Base-by-base conservation (phyloP, 2,113 vertebrate species). In the Sarotherodon lohbergeri region DNA sequence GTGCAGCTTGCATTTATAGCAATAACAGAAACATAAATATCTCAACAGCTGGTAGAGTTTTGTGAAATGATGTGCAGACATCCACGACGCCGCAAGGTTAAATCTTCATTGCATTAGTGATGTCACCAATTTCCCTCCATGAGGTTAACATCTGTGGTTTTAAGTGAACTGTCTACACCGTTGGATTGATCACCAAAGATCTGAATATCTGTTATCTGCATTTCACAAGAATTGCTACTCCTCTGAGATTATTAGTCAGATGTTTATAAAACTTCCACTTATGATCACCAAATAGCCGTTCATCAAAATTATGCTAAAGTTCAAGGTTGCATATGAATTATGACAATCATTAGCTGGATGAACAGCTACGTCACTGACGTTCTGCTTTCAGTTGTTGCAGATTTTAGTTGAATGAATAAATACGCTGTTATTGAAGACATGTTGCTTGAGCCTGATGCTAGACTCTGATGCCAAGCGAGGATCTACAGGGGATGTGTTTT, bases 401-500 rank as follows among this genome's bases (percentile, higher is more conserved):
- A 86, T 19, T 29, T 85, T 29, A 61, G 32, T 24, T 78, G 27
- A n/a, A 66, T 27, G 46, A 52, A 86, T 54, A 88, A 86, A 84
- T 14, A 57, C 19, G 22, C 8, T 79, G 6, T 83, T 10, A 27
- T 85, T 55, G 17, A 80, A 46, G 76, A 88, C 81, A 66, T 83
- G 81, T 82, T 86, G 50, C 73, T 73, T 85, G 34, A 86, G 66
- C 36, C 12, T 61, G 84, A 90, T 90, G 84, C 89, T 90, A 55
- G 46, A 85, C 50, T 32, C 39, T 32, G 84, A 90, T 91, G 88
- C 89, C 88, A 29, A 89, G 73, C 82, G 57, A 71, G 55, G 68
- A 59, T 59, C n/a, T 63, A 80, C 80, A 80, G 85, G 84, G 68
- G 84, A 89, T 82, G 52, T 48, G 4, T 50, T 78, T 50, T 46